Conservation (phyloP, 1,140 invertebrate genomes). For the Formica exsecta region DNA sequence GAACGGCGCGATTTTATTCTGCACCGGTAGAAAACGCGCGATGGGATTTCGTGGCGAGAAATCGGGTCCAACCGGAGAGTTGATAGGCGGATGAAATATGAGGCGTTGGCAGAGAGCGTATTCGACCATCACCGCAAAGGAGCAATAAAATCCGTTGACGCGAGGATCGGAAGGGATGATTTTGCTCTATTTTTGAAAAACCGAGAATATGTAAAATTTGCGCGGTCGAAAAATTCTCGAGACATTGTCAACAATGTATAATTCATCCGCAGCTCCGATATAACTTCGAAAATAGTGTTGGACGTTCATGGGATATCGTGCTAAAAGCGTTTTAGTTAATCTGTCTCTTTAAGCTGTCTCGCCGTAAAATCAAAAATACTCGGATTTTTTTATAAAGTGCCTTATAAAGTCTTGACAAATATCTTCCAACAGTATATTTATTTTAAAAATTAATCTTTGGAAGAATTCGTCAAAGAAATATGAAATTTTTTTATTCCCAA, state of each 20-base stretch:
- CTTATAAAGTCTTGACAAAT: not conserved
- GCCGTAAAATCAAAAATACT: conserved; percentile 14
- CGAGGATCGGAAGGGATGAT: not conserved
- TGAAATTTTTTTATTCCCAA: conserved; percentile 32
- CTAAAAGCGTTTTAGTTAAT: conserved; percentile 38
- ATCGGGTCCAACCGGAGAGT: conserved; percentile 40
- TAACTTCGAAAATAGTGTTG: conserved; percentile 60
- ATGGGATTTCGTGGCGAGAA: conserved; percentile 57
- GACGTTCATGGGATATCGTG: conserved; percentile 21
- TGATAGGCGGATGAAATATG: conserved; percentile 75
- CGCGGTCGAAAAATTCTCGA: conserved; percentile 62
- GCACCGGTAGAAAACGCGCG: conserved; percentile 29
- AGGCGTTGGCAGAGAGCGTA: conserved; percentile 25
- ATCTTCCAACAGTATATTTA: not conserved
- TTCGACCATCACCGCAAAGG: conserved; percentile 51
- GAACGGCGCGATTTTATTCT: conserved; percentile 63
- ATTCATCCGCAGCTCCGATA: conserved; percentile 11
- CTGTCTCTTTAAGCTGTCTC: not conserved
- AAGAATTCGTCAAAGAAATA: not conserved
- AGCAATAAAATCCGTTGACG: conserved; percentile 69
- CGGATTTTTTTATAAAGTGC: conserved; percentile 14
- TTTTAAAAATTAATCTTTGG: not conserved
- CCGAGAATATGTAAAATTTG: conserved; percentile 38
- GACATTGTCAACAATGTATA: conserved; percentile 35
- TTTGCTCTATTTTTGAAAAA: conserved; percentile 8